Evolutionary conservation across 2,113 vertebrate genomes (phyloP).

Genomic region (Triplophysa tibetana): DNA sequence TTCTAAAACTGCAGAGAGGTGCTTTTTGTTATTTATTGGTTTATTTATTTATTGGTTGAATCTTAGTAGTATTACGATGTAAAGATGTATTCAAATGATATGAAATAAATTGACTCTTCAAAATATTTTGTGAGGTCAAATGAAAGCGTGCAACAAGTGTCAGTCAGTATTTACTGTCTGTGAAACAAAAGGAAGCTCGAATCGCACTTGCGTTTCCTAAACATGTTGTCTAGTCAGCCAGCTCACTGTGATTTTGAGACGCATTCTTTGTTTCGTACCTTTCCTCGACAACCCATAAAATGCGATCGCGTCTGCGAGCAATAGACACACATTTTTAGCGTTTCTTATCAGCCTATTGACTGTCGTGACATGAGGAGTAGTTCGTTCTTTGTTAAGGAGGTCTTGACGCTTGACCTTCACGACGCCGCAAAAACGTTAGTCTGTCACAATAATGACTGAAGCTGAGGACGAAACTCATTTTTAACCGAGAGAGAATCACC

Average conservation of each 20-base stretch:
- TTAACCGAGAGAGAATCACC: not conserved
- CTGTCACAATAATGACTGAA: not conserved
- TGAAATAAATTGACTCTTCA: too few relatives aligned
- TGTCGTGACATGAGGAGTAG: not conserved
- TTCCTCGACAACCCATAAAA: not conserved
- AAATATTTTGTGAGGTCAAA: not conserved
- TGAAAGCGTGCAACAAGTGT: not conserved
- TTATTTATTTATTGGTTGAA: not conserved
- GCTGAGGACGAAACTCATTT: not conserved
- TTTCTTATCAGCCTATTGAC: not conserved
- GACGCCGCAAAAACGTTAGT: not conserved
- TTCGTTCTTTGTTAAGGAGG: conserved; percentile 6
- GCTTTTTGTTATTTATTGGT: too few relatives aligned
- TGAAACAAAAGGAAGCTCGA: not conserved
- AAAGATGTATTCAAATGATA: too few relatives aligned
- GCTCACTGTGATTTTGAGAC: not conserved
- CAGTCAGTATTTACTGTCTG: not conserved
- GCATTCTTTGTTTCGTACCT: not conserved
- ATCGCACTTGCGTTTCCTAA: not conserved
- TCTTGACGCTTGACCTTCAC: not conserved
- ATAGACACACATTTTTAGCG: not conserved
- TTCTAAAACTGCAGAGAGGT: not conserved
- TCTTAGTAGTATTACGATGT: too few relatives aligned
- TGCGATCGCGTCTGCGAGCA: not conserved
- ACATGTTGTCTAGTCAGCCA: not conserved